Evolutionary conservation across 2,797 vertebrate species (phyloP).

Genomic region (Muscicapa comitata): DNA sequence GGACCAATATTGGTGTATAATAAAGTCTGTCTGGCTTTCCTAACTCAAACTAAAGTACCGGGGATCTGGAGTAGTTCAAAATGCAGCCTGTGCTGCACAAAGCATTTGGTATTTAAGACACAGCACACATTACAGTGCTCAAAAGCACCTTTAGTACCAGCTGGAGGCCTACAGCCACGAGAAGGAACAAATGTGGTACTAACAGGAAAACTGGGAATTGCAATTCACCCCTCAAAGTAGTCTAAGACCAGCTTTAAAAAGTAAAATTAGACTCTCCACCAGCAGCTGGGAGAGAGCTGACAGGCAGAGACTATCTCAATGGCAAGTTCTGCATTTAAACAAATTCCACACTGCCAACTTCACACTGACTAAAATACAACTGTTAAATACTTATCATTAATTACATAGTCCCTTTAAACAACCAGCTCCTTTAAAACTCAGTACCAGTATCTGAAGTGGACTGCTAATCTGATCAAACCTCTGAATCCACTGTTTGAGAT

Average conservation of each 20-base stretch:
- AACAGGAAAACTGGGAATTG: not conserved
- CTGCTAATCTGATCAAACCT: not conserved
- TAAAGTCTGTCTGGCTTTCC: not conserved
- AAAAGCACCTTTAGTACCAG: not conserved
- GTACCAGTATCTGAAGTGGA: not conserved
- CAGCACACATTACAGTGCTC: not conserved
- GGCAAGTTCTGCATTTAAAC: not conserved
- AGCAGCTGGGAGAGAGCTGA: not conserved
- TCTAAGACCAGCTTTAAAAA: not conserved
- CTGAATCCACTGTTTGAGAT: not conserved
- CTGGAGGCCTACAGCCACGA: not conserved
- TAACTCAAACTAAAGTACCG: not conserved
- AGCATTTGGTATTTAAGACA: not conserved
- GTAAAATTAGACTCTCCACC: not conserved
- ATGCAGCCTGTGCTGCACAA: slow-evolving; percentile 18
- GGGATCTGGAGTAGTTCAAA: not conserved
- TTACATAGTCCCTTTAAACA: not conserved
- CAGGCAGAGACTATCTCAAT: not conserved
- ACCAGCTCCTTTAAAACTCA: not conserved
- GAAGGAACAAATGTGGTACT: not conserved
- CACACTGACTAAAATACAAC: not conserved
- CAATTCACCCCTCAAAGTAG: not conserved
- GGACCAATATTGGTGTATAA: not conserved
- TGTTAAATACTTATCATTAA: not conserved
- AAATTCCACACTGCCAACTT: not conserved